Evolutionary conservation across 2,888 invertebrate genomes (phyloP).

Genomic region (Aricia artaxerxes): DNA sequence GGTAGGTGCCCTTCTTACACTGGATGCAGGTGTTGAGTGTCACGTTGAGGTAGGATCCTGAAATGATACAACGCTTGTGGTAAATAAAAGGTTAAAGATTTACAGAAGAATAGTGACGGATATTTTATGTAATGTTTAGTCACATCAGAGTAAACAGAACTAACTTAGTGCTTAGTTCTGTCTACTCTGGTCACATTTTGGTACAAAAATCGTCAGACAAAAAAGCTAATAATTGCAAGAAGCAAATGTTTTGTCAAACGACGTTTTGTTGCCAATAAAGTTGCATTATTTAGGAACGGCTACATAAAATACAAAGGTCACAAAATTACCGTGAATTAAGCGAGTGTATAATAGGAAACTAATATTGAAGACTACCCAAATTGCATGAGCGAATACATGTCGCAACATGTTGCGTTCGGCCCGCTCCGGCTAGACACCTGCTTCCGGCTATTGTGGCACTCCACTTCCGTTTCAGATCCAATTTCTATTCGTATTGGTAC

Average conservation of each 20-base stretch:
- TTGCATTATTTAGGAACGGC: not conserved
- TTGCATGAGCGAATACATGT: not conserved
- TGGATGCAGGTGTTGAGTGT: constrained; percentile 91
- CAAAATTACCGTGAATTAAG: not conserved
- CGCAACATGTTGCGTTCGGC: constrained; percentile 9
- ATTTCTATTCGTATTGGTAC: constrained; percentile 17
- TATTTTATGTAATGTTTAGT: too few relatives aligned
- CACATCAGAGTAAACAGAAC: too few relatives aligned
- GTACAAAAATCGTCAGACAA: too few relatives aligned
- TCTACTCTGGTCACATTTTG: too few relatives aligned
- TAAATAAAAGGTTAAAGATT: not conserved
- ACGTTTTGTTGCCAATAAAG: too few relatives aligned
- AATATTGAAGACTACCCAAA: constrained; percentile 9
- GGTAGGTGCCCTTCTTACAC: constrained; percentile 95
- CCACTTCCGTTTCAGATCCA: constrained; percentile 18
- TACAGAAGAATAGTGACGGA: not conserved
- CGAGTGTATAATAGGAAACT: not conserved
- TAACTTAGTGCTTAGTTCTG: too few relatives aligned
- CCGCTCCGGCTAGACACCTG: constrained; percentile 22
- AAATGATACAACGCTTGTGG: constrained; percentile 36
- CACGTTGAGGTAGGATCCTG: constrained; percentile 91
- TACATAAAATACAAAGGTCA: not conserved
- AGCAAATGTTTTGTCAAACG: too few relatives aligned
- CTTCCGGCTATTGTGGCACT: constrained; percentile 23
- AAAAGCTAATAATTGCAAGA: too few relatives aligned